Evolutionary conservation across 2,888 invertebrate species (phyloP).

Genomic region (Frankliniella intonsa): DNA sequence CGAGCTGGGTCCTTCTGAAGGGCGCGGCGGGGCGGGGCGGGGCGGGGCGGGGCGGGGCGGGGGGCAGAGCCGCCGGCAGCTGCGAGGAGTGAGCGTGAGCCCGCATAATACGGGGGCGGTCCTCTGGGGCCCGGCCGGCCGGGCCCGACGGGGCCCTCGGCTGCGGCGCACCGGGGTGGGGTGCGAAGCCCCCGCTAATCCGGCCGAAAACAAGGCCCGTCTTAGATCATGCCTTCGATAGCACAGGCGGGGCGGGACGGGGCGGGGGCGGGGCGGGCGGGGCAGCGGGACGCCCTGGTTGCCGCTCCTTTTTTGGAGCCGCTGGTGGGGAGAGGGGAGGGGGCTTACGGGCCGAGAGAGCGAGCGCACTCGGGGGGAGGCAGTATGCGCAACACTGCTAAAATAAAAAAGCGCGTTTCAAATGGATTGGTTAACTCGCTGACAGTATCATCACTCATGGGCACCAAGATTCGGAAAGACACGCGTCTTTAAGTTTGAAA

Average conservation of each 20-base stretch:
- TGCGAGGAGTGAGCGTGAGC: background rate
- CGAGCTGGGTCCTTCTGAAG: background rate
- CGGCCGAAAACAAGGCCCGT: background rate
- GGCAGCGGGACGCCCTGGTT: too few species aligned
- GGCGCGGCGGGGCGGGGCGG: background rate
- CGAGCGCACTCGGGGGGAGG: too few species aligned
- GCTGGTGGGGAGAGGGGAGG: too few species aligned
- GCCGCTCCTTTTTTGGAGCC: too few species aligned
- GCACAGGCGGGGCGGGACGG: background rate
- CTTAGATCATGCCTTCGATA: slow-evolving; percentile 5
- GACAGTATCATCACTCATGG: too few species aligned
- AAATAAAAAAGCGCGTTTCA: too few species aligned
- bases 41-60: background rate
- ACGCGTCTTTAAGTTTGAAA: too few species aligned
- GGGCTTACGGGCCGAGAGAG: too few species aligned
- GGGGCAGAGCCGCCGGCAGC: background rate
- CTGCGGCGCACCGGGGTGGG: background rate
- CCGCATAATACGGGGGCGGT: background rate
- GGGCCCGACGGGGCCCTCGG: background rate
- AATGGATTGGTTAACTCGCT: too few species aligned
- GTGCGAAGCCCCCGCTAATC: background rate
- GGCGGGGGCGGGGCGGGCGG: too few species aligned
- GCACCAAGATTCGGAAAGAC: too few species aligned
- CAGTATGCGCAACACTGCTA: too few species aligned
- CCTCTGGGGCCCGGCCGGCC: background rate